Evolutionary conservation across 2,797 vertebrate genomes (phyloP), one percentile per base, ranked within the genome.

Genomic region (Cuculus canorus): DNA sequence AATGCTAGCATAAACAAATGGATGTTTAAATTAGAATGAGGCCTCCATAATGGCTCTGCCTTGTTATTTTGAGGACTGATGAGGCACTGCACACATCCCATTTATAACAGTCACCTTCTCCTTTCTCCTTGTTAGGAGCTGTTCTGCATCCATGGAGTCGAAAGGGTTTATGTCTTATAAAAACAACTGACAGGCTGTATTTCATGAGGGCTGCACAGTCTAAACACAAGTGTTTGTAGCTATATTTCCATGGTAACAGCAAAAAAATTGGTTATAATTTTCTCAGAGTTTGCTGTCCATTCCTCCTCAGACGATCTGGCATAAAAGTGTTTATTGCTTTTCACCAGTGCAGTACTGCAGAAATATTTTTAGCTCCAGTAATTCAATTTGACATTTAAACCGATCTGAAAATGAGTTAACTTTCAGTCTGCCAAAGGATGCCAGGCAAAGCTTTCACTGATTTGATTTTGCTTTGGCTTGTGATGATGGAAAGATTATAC

Each of bases 91-190:
- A 98, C 90, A 91, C 93, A 96, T 80, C 93, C 79, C 90, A 30
- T 91, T 82, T 66, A 24, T 41, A 76, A 92, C 56, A 61, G 28
- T 33, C 77, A 48, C 73, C 50, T 88, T 83, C 92, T 87, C 88
- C 96, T 96, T 94, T 98, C 94, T 98, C 98, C 98, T 98, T 98
- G 97, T 98, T 98, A 98, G 98, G 98, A 98, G 88, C 97, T 98
- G 97, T 96, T 98, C 96, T 96, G 97, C 90, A 92, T 93, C 80
- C 63, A 60, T 10, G 53, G 85, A 95, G 82, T 52, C 3, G 45
- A 94, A 97, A 96, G 92, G 65, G 86, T 96, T 88, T 85, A 35
- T 91, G 33, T 60, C 41, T 89, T 90, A 88, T 32, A 69, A 73
- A 95, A 83, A 84, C 71, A 82, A 80, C 66, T 68, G 91, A 92